Percentiles rank a stretch among this genome's conserved stretches.
phyloP scores from a whole-genome alignment of 2,113 vertebrate genomes.

The Candoia aspera region DNA sequence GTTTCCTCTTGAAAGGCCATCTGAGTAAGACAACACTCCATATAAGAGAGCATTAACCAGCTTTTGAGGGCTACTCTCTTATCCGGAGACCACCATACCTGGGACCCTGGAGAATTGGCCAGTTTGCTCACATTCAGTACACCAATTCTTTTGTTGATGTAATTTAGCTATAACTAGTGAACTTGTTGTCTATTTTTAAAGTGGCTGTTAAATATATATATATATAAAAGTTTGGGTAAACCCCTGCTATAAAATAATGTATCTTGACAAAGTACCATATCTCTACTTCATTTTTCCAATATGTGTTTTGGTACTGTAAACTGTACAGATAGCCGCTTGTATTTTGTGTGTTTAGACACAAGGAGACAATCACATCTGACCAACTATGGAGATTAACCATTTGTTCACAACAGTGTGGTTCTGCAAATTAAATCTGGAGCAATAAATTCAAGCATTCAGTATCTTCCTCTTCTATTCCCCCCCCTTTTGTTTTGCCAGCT shows the following conservation, averaged over 20 bases:
- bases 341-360: constrained; percentile 90
- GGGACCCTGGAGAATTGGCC: constrained; percentile 87
- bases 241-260: constrained; percentile 97
- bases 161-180: constrained; percentile 82
- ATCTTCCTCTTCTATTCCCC: constrained; percentile 41
- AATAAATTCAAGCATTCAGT: constrained; percentile 92
- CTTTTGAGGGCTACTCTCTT: constrained; percentile 33
- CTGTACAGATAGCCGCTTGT: constrained; percentile 91
- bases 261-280: constrained; percentile 98
- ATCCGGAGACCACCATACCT: constrained; percentile 62
- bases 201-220: constrained; percentile 78
- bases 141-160: constrained; percentile 80
- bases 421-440: constrained; percentile 86
- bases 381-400: constrained; percentile 80
- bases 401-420: constrained; percentile 78
- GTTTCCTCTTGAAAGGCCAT: constrained; percentile 11
- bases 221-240: constrained; percentile 79
- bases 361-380: constrained; percentile 97
- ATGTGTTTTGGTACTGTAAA: constrained; percentile 96
- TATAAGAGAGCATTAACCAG: constrained; percentile 4
- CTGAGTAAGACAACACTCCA: not conserved
- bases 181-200: constrained; percentile 86
- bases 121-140: constrained; percentile 73
- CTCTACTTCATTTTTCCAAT: constrained; percentile 95
- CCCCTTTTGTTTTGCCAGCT: constrained; percentile 69